Evolutionary conservation across 2,888 invertebrate genomes (phyloP), one percentile per base, ranked within the genome.

Genomic region (Mechanitis mazaeus): DNA sequence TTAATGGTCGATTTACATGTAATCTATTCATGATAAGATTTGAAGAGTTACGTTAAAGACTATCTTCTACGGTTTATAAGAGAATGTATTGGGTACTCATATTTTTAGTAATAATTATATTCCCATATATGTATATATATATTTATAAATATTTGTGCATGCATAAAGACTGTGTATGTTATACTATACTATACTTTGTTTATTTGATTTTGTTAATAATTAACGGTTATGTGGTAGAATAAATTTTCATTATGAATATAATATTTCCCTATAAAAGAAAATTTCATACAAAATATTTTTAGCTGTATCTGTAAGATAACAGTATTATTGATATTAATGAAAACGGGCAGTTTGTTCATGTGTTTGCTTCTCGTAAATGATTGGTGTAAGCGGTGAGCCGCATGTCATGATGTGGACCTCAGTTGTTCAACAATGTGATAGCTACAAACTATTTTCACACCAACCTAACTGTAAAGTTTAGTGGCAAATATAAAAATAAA

Each of bases 401-500:
- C 63, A 59, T 55, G 69, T 69, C 68, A 5, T 55, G 64, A 60
- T 67, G 66, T 70, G 71, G 71, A 72, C 67, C 65, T 63, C 67
- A 73, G 70, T 75, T 71, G 70, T 68, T 72, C 71, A 66, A 67
- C 68, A 67, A 69, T 68, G 72, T 68, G 63, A 68, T 70, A 71
- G 69, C 67, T 64, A 65, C 72, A 73, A 71, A 64, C 33, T 45
- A 12, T 50, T 56, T 61, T 38, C 55, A 58, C 60, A 64, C 61
- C 56, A 62, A 59, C 35, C 47, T 69, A 72, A 71, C 69, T 67
- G 69, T 69, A 81, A 63, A 62, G 60, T 69, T 68, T 71, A 66
- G 67, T 71, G 68, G 70, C 65, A 72, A 68, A 72, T 72, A 76
- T 76, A 75, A 74, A 76, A 75, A 84, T 87, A 68, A 86, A 85